Percentiles rank a stretch among this genome's conserved stretches.
phyloP scores from a whole-genome alignment of 2,797 vertebrate species.

The Acestrorhynchus altus region DNA sequence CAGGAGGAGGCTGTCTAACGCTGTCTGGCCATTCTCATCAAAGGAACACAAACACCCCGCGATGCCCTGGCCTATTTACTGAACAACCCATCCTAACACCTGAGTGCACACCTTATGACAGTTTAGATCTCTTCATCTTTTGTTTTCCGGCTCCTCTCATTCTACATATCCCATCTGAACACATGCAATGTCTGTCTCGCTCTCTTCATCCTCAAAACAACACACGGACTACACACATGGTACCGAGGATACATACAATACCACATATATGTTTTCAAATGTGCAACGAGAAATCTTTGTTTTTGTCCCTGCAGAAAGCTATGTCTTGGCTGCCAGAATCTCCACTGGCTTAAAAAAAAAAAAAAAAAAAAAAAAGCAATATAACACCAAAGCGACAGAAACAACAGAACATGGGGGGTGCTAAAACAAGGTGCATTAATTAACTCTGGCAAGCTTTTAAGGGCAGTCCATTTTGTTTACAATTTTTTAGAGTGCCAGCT shows the following conservation, averaged over 20 bases:
- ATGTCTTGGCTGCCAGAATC: neutral
- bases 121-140: slow-evolving; percentile 50
- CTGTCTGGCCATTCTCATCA: slow-evolving; percentile 43
- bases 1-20: slow-evolving; percentile 37
- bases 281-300: neutral
- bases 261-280: neutral
- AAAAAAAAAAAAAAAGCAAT: slow-evolving; percentile 8
- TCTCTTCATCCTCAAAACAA: neutral
- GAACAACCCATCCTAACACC: slow-evolving; percentile 41
- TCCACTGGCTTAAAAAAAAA: neutral
- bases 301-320: neutral
- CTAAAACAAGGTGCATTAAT: slow-evolving; percentile 44
- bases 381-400: slow-evolving; percentile 23
- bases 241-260: neutral
- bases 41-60: slow-evolving; percentile 33
- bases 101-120: slow-evolving; percentile 38
- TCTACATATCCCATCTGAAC: slow-evolving; percentile 3
- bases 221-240: slow-evolving; percentile 1
- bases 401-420: slow-evolving; percentile 8
- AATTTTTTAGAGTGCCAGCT: slow-evolving; percentile 19
- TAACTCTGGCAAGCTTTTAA: slow-evolving; percentile 68
- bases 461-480: slow-evolving; percentile 58
- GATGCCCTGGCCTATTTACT: slow-evolving; percentile 48
- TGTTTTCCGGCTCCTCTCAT: slow-evolving; percentile 5
- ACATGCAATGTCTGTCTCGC: neutral